Evolutionary conservation across 1,140 invertebrate species (phyloP), one percentile per base, ranked within the genome.

Genomic region (Zophobas morio): DNA sequence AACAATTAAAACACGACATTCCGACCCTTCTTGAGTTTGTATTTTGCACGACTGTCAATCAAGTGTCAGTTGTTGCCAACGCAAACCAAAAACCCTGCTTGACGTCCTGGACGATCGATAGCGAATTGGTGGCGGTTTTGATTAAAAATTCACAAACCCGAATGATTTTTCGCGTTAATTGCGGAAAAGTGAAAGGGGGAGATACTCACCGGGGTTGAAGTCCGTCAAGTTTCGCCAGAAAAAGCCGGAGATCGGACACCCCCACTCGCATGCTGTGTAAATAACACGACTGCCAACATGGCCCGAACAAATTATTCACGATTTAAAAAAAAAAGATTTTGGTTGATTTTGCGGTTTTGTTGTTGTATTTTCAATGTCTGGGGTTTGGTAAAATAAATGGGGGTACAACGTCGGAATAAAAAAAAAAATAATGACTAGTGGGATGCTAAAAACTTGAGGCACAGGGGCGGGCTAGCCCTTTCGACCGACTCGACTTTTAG

Each of bases 1-100:
- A 56, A 40, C 71, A 73, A 56, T 73, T 53, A 73, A 56, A 73
- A 73, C 71, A 73, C 71, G 71, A 73, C 71, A 73, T 73, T 73
- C 49, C 56, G n/a, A 42, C 60, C 2, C n/a, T 66, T 36, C 37
- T 42, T 66, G 42, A 42, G 60, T 66, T 66, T 66, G 39, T 66
- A 66, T 66, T 66, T 66, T 66, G 37, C 6, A 42, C 0, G 42
- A 66, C 60, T 66, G 60, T 66, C 60, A 66, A 0, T 32, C 20
- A 20, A 20, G 20, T 42, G 6, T 42, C 60, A 66, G 39, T 8
- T 4, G 39, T 20, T 40, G 39, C 60, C 39, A 66, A 42, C 39
- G 8, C 5, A 5, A 1, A 36, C 20, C 8, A 42, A 42, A 40
- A 33, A 32, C 40, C 60, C 60, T 39, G 36, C n/a, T 51, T n/a